A percentile compares a stretch with the other conserved stretches of the same genome.
phyloP scores from a whole-genome alignment of 2,888 invertebrate species.

The Nebria brevicollis region DNA sequence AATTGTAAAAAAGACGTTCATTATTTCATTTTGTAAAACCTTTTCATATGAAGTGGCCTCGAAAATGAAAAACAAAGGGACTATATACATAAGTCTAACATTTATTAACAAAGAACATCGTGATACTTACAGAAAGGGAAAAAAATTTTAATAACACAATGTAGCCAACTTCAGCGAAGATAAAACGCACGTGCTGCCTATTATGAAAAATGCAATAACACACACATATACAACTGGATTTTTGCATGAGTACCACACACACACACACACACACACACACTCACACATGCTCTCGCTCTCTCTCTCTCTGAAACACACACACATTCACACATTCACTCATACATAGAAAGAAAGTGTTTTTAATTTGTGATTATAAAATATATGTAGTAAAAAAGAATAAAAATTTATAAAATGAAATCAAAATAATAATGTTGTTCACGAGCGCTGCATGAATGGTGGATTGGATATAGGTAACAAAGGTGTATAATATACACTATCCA shows the following conservation, averaged over 20 bases:
- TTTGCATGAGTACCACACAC: background rate
- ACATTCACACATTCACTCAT: background rate
- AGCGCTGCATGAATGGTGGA: too few relatives aligned
- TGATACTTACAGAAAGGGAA: background rate
- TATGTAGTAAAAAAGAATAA: too few relatives aligned
- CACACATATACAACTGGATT: background rate
- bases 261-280: background rate
- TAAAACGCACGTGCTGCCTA: constrained; percentile 4
- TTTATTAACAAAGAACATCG: constrained; percentile 11
- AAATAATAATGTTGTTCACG: too few relatives aligned
- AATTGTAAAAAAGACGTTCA: too few relatives aligned
- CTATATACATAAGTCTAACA: background rate
- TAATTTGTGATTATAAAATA: too few relatives aligned
- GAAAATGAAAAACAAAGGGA: background rate
- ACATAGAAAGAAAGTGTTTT: background rate
- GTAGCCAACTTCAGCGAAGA: background rate
- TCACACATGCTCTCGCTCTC: background rate
- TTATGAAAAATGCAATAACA: constrained; percentile 8
- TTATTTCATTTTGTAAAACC: too few relatives aligned
- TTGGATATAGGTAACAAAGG: background rate
- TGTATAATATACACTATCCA: background rate
- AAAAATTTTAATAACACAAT: background rate
- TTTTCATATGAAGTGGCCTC: background rate
- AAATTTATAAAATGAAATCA: too few relatives aligned
- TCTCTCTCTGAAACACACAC: background rate